phyloP scores from a whole-genome alignment of 64 coral and sea anemone genomes.

The Pocillopora verrucosa region DNA sequence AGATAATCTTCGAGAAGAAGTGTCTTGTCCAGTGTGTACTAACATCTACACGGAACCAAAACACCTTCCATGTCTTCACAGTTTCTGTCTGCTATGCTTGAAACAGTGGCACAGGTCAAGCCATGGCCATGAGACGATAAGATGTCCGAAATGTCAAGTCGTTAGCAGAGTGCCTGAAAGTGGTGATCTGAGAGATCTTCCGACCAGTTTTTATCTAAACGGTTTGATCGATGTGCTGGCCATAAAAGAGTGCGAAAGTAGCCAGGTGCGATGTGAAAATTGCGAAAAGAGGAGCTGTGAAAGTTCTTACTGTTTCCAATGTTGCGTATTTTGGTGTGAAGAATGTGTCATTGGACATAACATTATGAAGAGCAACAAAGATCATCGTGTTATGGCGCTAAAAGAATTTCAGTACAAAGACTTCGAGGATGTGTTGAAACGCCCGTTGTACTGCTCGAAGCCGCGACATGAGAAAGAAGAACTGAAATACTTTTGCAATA shows the following conservation, averaged over 20 bases:
- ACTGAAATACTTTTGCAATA: constrained; percentile 55
- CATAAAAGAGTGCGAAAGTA: background rate
- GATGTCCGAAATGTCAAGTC: background rate
- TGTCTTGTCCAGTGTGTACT: constrained; percentile 68
- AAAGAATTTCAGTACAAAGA: constrained; percentile 52
- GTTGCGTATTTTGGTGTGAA: background rate
- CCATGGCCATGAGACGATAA: background rate
- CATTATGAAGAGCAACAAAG: constrained; percentile 45
- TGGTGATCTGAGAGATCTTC: background rate
- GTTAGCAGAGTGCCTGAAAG: constrained; percentile 1
- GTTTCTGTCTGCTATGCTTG: constrained; percentile 67
- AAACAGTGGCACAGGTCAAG: constrained; percentile 26
- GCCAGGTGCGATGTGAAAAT: background rate
- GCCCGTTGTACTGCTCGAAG: constrained; percentile 56
- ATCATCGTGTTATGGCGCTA: background rate
- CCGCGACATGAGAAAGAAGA: constrained; percentile 63
- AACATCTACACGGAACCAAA: constrained; percentile 67
- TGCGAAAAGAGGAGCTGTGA: background rate
- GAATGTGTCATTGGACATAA: constrained; percentile 20
- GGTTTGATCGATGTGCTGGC: constrained; percentile 11
- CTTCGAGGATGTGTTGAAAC: constrained; percentile 56
- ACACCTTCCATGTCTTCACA: constrained; percentile 67
- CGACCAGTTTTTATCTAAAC: background rate
- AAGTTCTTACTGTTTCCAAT: background rate
- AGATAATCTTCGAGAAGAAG: constrained; percentile 11